These are phyloP conservation scores for Lepidurus arcticus DNA, from an alignment of 1,140 invertebrate species.

Conservation along the genomic window DNA sequence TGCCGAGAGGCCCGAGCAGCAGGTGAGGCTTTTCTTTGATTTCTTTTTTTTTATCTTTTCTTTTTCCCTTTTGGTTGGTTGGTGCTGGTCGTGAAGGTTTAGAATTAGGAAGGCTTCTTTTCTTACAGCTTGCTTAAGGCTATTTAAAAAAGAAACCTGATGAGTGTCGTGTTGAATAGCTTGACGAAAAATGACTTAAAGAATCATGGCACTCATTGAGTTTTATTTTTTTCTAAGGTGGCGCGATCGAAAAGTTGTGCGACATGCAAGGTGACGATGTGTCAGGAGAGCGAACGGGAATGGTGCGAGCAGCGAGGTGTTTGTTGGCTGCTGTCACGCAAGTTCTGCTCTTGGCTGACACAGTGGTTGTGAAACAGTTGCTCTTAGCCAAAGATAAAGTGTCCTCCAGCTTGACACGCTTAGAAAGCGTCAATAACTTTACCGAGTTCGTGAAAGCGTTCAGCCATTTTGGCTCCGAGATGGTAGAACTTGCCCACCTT, in stretches of 20 bases:
- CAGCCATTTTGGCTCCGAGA: constrained; percentile 94
- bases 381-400: constrained; percentile 92
- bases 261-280: constrained; percentile 36
- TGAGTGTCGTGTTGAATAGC: neutral
- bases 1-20: constrained; percentile 92
- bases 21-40: constrained; percentile 54
- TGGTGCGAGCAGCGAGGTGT: constrained; percentile 86
- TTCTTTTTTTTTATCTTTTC: neutral
- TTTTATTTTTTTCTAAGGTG: constrained; percentile 54
- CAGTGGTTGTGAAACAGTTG: constrained; percentile 95
- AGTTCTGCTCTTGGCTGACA: constrained; percentile 96
- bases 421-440: constrained; percentile 93
- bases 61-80: neutral
- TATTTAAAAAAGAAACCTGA: neutral
- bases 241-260: constrained; percentile 82
- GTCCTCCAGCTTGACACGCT: constrained; percentile 69
- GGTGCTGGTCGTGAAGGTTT: neutral
- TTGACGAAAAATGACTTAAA: neutral
- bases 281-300: constrained; percentile 46
- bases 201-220: constrained; percentile 35
- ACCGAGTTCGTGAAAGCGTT: constrained; percentile 98
- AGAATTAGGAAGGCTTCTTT: neutral
- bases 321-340: constrained; percentile 90
- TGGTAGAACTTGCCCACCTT: constrained; percentile 94
- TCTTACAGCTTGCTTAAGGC: neutral